A percentile compares a stretch with the other conserved stretches of the same genome.
These are phyloP conservation scores for Pangasius krempfi DNA, from an alignment of 2,797 vertebrate species.

Conservation along the genomic window DNA sequence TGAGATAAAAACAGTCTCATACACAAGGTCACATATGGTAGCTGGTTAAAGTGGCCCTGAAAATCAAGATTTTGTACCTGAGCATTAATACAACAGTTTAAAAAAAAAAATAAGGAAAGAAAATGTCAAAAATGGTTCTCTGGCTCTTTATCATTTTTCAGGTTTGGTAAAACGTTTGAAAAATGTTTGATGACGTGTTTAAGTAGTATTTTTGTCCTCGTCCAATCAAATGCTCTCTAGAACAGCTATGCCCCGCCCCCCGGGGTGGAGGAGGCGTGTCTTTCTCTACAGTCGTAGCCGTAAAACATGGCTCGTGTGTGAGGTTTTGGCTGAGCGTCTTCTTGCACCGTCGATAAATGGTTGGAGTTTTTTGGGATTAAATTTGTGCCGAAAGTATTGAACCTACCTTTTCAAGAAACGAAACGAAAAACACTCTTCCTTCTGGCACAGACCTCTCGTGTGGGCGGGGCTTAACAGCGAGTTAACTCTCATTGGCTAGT, in stretches of 20 bases:
- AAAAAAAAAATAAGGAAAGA: neutral
- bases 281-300: neutral
- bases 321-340: too few relatives aligned
- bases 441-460: too few relatives aligned
- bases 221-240: neutral
- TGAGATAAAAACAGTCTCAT: neutral
- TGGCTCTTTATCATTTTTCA: neutral
- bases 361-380: too few relatives aligned
- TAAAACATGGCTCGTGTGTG: too few relatives aligned
- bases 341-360: too few relatives aligned
- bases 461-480: too few relatives aligned
- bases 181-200: neutral
- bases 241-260: neutral
- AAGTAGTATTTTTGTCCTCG: neutral
- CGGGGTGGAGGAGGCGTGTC: neutral
- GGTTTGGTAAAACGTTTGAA: neutral
- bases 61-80: neutral
- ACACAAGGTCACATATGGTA: neutral
- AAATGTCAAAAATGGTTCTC: neutral
- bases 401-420: too few relatives aligned
- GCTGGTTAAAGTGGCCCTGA: neutral
- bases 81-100: neutral
- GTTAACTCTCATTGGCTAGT: too few relatives aligned
- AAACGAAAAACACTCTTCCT: too few relatives aligned
- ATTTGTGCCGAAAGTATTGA: too few relatives aligned